Evolutionary conservation across 2,888 invertebrate species (phyloP).

Genomic region (Melieria crassipennis): DNA sequence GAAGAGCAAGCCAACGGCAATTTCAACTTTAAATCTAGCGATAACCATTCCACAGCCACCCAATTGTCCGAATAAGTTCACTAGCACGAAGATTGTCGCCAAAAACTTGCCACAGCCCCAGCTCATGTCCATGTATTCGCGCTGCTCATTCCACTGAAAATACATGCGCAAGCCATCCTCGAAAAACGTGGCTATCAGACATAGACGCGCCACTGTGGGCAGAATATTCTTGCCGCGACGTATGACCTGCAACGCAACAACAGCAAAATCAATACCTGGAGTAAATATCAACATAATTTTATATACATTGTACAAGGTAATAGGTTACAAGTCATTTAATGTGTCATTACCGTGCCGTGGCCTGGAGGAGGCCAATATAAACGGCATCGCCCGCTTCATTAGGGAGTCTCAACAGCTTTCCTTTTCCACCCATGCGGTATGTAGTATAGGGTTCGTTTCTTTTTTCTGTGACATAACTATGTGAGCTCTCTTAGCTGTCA

Average conservation of each 20-base stretch:
- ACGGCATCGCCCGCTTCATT: no score
- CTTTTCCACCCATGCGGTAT: no score
- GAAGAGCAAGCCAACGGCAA: conserved; percentile 91
- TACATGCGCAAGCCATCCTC: conserved; percentile 99
- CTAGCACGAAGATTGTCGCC: conserved; percentile 92
- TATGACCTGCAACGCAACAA: conserved; percentile 75
- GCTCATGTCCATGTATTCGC: conserved; percentile 96
- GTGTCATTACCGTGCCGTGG: no score
- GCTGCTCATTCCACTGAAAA: conserved; percentile 97
- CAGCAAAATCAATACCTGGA: conserved; percentile 9
- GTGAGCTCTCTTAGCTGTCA: no score
- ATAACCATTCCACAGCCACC: conserved; percentile 98
- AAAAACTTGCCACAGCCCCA: conserved; percentile 97
- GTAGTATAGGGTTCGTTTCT: no score
- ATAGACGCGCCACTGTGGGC: conserved; percentile 94
- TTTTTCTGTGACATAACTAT: no score
- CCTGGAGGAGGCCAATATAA: no score
- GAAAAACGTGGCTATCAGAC: conserved; percentile 97
- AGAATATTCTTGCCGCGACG: conserved; percentile 91
- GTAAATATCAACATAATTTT: no score
- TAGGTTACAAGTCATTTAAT: no score
- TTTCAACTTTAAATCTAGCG: conserved; percentile 87
- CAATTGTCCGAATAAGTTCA: conserved; percentile 95
- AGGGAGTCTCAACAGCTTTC: no score
- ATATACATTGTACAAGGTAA: no score